Percentiles rank a stretch among this genome's conserved stretches.
Conservation (phyloP, 2,888 invertebrate genomes). For the Leptarthrus brevirostris region DNA sequence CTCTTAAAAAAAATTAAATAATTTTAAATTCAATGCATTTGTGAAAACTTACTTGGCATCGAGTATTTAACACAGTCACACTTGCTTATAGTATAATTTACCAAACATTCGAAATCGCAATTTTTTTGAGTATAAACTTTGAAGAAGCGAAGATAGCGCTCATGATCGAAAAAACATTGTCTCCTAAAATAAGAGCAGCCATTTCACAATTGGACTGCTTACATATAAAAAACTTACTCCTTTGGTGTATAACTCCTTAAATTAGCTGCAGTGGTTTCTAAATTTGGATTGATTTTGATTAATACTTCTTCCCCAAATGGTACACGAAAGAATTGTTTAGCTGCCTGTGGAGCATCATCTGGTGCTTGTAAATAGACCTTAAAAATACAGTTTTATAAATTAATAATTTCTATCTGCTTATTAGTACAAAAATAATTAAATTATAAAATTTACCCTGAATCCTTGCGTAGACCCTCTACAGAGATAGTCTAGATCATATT, state of each 20-base stretch:
- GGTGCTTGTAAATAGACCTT: conserved; percentile 74
- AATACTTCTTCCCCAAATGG: conserved; percentile 74
- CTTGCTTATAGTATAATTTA: conserved; percentile 73
- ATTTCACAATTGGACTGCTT: neutral
- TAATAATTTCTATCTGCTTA: neutral
- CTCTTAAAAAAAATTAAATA: neutral
- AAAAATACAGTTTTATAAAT: neutral
- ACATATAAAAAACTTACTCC: conserved; percentile 56
- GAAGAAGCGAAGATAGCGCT: conserved; percentile 74
- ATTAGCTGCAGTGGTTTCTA: conserved; percentile 75
- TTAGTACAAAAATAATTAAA: neutral
- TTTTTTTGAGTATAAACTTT: conserved; percentile 79
- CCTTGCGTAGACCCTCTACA: conserved; percentile 82
- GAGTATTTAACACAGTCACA: conserved; percentile 79
- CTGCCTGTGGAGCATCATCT: conserved; percentile 73
- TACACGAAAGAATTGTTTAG: conserved; percentile 74
- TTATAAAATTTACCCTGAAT: conserved; percentile 71
- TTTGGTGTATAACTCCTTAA: conserved; percentile 70
- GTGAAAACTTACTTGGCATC: conserved; percentile 71
- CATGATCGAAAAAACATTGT: conserved; percentile 76
- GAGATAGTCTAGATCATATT: conserved; percentile 74
- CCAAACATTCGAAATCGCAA: conserved; percentile 78
- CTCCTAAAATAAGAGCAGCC: conserved; percentile 69
- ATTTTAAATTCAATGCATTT: too few species aligned
- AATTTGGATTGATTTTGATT: conserved; percentile 74